These are phyloP conservation scores for Nicator chloris DNA, from an alignment of 2,113 vertebrate genomes.

Conservation along the genomic window DNA sequence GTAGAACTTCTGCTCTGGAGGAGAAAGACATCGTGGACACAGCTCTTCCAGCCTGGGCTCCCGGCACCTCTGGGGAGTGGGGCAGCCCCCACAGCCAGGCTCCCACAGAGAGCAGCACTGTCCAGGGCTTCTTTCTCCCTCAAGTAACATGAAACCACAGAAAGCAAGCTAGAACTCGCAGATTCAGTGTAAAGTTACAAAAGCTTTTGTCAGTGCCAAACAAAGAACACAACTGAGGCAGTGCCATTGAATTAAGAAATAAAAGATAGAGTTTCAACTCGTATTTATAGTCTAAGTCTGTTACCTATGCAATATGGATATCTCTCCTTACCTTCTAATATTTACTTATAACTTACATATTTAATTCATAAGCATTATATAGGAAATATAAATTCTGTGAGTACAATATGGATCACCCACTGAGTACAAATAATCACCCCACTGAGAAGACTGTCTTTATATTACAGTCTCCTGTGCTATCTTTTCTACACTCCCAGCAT, in stretches of 20 bases:
- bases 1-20: background rate
- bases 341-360: background rate
- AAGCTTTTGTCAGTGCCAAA: slow-evolving; percentile 19
- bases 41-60: background rate
- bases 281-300: background rate
- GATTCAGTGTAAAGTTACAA: slow-evolving; percentile 34
- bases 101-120: background rate
- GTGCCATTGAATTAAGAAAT: slow-evolving; percentile 2
- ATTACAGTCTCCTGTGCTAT: background rate
- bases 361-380: background rate
- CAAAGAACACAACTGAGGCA: slow-evolving; percentile 21
- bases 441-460: background rate
- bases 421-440: background rate
- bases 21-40: accelerated
- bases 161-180: slow-evolving; percentile 17
- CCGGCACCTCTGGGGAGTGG: accelerated
- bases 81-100: background rate
- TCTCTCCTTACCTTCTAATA: background rate
- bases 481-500: background rate
- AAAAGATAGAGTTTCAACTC: background rate
- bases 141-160: slow-evolving; percentile 45
- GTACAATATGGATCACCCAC: background rate
- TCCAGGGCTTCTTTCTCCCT: background rate
- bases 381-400: background rate
- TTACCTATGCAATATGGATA: background rate